Conservation (phyloP, 2,888 invertebrate species). For the Philopedon plagiatum region DNA sequence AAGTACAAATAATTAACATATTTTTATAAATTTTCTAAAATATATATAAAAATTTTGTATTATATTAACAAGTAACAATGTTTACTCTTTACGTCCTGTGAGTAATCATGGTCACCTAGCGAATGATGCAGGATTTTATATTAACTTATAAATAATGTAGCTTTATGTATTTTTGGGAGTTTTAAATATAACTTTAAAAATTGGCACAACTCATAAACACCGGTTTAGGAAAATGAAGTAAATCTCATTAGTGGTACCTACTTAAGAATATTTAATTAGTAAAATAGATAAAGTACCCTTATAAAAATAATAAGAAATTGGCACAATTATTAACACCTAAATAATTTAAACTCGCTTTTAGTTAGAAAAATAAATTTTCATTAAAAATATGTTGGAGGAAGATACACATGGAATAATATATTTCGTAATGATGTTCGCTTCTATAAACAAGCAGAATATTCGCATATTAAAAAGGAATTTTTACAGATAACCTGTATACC, state of each 20-base stretch:
- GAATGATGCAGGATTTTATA: not conserved
- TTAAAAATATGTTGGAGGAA: no score
- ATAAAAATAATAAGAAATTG: no score
- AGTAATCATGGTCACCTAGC: not conserved
- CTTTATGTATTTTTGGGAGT: not conserved
- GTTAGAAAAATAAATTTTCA: no score
- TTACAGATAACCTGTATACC: conserved; percentile 34
- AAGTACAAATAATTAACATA: not conserved
- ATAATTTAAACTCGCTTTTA: no score
- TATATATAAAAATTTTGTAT: not conserved
- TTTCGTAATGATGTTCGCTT: not conserved
- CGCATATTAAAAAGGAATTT: not conserved
- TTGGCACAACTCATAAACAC: conserved; percentile 15
- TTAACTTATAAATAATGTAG: no score
- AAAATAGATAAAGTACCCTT: no score
- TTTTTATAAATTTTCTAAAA: not conserved
- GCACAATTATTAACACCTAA: no score
- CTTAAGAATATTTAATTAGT: no score
- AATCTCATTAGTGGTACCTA: no score
- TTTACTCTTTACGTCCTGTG: no score
- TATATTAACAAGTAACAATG: not conserved
- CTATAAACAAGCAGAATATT: not conserved
- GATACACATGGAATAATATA: no score
- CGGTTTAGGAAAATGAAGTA: no score
- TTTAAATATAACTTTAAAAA: not conserved